Evolutionary conservation across 1,140 invertebrate species (phyloP), one percentile per base, ranked within the genome.

Genomic region (Adelges cooleyi): DNA sequence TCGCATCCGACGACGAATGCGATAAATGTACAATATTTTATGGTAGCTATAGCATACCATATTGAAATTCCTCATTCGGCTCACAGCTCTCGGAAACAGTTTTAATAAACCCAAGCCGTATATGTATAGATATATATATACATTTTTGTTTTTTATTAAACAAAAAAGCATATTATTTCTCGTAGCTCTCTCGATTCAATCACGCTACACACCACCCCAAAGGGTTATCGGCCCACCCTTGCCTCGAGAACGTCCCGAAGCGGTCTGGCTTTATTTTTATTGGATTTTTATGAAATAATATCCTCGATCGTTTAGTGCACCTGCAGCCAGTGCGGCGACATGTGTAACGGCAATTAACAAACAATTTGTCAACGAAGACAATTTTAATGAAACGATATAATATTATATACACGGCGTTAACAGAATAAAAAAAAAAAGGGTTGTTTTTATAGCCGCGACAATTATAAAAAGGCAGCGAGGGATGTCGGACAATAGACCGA

Each of bases 251-350:
- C 10, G 10, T 4, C 3, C n/a, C 10, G n/a, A 44, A 44, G 4
- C 11, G n/a, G 5, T 5, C n/a, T 44, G 40, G n/a, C n/a, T n/a
- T n/a, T 17, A 3, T n/a, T 44, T 44, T 44, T 25, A 15, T n/a
- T 27, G 9, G n/a, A 62, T 46, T 62, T 23, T 17, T 22, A 48
- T 62, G 56, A 62, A 62, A 62, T n/a, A n/a, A n/a, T 62, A 62
- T 62, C 56, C 40, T 46, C 38, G 40, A 62, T 62, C 56, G 56
- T 62, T 62, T 62, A 62, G 42, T 62, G 56, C 56, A 62, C 56
- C 56, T 62, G 56, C 56, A 59, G 54, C 54, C 17, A n/a, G n/a
- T 23, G 18, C 22, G 18, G 56, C 54, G 56, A 62, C 56, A 62
- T 62, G 56, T 62, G 56, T 48, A 62, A 62, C 46, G 17, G 56